Evolutionary conservation across 2,888 invertebrate genomes (phyloP), one percentile per base, ranked within the genome.

Genomic region (Polydrusus tereticollis): DNA sequence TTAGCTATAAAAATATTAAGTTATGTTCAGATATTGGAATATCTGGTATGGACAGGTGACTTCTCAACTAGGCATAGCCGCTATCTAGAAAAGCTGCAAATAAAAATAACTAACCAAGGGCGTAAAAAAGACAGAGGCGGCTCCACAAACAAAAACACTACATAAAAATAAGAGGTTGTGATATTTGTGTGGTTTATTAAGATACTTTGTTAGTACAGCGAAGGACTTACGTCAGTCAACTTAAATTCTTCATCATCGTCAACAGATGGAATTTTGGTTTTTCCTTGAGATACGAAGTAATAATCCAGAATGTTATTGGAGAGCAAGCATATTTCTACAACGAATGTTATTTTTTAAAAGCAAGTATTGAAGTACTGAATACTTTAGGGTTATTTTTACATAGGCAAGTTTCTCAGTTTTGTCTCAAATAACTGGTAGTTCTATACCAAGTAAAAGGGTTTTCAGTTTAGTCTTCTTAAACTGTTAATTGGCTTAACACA

Each of bases 201-300:
- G 8, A 41, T n/a, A 14, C 16, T 41, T 7, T 2, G 41, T 41
- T 47, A 47, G 47, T 47, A 21, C 21, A 26, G 29, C 7, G 1
- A 14, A 16, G 52, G 29, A 79, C 95, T 96, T 94, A 96, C 96
- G 88, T 96, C 96, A 82, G 96, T 95, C 82, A 95, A 89, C 77
- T 77, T 58, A 89, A 93, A 93, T 92, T 99, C 98, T 88, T 98
- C 98, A 83, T 91, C 92, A 87, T 99, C 99, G 89, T 99, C 97
- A 82, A 99, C 93, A 87, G 91, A 92, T 85, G 98, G 97, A 87
- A 99, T 98, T 83, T 93, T 93, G 85, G 93, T 92, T 90, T 97
- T 97, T 90, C 99, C 99, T 92, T 99, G 98, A 82, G 97, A 90
- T 85, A 98, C 95, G 92, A 94, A 97, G 90, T 90, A 88, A 91